Base-by-base conservation (phyloP, 2,113 vertebrate species). In the Leucosticte australis region DNA sequence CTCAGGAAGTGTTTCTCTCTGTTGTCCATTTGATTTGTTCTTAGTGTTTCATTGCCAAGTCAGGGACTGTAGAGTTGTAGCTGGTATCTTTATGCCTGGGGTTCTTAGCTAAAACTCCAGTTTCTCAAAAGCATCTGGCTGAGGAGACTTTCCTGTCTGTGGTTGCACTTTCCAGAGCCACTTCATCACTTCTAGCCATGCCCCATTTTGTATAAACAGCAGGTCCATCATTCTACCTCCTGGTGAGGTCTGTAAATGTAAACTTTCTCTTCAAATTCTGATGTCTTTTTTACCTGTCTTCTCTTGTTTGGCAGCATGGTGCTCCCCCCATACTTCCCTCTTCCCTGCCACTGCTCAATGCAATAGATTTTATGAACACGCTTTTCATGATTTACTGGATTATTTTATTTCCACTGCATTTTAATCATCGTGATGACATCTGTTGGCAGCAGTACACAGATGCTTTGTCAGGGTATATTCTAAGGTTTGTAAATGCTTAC, bases 391-490 rank as follows among this genome's bases (percentile, higher is more conserved):
- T 84, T 93, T 94, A 70, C 89, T 87, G 92, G 93, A 95, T 97
- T 97, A 96, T 89, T 96, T 92, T 92, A 68, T 96, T 96, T 94
- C 91, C 57, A 60, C 50, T 91, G 80, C 80, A 92, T 89, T 97
- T 97, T 96, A 96, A 96, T 97, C 80, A 96, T 96, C 28, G 18
- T 95, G 92, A 96, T 92, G 96, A 92, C 96, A 96, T 97, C 96
- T 97, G 93, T 87, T 96, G 92, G 75, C 73, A 90, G 70, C 22
- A 85, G n/a, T 47, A 73, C 62, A 75, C 78, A 95, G 92, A 81
- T 82, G 70, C 78, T 93, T 95, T 88, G 82, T 90, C 82, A 60
- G 87, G 92, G 63, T 42, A 68, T 68, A 47, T 76, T 55, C 19
- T 69, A 63, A 69, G 64, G 73, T 92, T 90, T 87, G 41, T 53